These are phyloP conservation scores for Rhinoderma darwinii DNA, from an alignment of 2,113 vertebrate species.

Conservation along the genomic window DNA sequence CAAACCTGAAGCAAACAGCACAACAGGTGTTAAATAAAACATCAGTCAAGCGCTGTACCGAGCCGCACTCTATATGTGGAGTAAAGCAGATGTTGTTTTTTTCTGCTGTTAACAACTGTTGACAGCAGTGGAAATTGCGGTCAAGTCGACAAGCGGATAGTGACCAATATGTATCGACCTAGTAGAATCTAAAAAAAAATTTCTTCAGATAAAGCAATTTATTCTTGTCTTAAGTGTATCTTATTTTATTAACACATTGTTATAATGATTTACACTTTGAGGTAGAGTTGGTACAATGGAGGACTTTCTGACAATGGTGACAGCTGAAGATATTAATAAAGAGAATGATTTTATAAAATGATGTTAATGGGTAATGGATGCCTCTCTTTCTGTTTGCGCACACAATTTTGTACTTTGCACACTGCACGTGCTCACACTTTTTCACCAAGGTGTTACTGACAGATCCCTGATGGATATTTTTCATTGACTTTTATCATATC, in stretches of 20 bases:
- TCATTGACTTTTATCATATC: no score
- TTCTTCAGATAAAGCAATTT: no score
- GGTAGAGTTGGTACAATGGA: no score
- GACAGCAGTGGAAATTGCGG: constrained; percentile 22
- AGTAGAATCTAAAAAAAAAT: no score
- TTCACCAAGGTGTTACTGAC: not conserved
- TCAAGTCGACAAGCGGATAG: not conserved
- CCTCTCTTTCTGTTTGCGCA: not conserved
- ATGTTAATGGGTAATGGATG: not conserved
- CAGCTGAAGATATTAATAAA: not conserved
- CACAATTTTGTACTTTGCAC: not conserved
- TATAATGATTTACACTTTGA: not conserved
- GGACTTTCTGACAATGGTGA: no score
- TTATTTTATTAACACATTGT: not conserved
- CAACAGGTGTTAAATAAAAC: constrained; percentile 46
- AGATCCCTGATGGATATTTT: not conserved
- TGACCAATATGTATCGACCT: constrained; percentile 7
- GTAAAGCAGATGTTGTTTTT: constrained; percentile 27
- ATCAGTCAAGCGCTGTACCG: not conserved
- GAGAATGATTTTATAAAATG: not conserved
- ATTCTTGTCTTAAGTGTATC: not conserved
- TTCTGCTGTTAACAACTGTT: constrained; percentile 40
- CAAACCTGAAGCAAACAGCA: constrained; percentile 27
- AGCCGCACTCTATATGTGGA: constrained; percentile 6
- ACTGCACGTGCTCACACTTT: no score